A percentile compares a stretch with the other conserved stretches of the same genome.
These are phyloP conservation scores for Diprion similis DNA, from an alignment of 1,140 invertebrate genomes.

Conservation along the genomic window DNA sequence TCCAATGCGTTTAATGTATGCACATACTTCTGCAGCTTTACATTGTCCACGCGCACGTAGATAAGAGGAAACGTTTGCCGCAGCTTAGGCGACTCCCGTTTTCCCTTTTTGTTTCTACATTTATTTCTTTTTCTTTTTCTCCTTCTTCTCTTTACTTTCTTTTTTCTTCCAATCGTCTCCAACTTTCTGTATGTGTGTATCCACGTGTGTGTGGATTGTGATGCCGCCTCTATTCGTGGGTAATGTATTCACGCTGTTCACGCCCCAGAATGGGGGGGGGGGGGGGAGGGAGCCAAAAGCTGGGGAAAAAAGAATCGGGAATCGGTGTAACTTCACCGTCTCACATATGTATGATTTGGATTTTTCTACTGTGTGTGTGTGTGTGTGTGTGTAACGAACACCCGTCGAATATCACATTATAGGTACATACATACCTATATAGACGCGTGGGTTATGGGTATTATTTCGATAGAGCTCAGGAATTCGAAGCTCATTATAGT, in stretches of 20 bases:
- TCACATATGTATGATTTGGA: too few species aligned
- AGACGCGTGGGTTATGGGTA: too few species aligned
- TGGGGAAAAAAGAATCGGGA: not conserved
- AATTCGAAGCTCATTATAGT: constrained; percentile 1
- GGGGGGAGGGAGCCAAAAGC: not conserved
- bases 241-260: not conserved
- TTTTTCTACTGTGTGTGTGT: too few species aligned
- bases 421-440: too few species aligned
- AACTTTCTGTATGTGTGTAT: not conserved
- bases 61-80: not conserved
- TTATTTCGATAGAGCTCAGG: not conserved
- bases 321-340: too few species aligned
- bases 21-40: not conserved
- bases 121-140: not conserved
- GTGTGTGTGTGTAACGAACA: too few species aligned
- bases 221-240: not conserved
- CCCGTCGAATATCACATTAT: too few species aligned
- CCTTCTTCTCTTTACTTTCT: not conserved
- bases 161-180: constrained; percentile 1
- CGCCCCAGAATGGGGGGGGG: not conserved
- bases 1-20: not conserved
- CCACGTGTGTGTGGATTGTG: not conserved
- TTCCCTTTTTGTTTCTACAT: too few species aligned
- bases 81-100: not conserved
- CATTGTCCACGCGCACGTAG: not conserved